Percentiles rank a stretch among this genome's conserved stretches.
Evolutionary conservation across 2,797 vertebrate species (phyloP).

Genomic region (Acanthurus lineatus): DNA sequence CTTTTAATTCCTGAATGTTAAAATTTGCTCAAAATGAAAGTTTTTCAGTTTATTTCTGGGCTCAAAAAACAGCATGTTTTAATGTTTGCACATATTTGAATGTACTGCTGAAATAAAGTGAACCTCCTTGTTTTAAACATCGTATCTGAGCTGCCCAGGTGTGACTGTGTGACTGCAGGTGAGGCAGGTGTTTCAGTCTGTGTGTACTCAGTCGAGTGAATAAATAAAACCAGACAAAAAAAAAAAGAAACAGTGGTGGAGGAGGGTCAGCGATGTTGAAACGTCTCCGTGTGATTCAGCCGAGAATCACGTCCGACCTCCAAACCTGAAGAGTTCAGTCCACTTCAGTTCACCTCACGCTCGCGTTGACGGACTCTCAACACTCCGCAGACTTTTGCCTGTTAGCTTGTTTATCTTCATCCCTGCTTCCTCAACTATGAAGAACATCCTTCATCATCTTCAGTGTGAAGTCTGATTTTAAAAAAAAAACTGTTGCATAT

Average conservation of each 20-base stretch:
- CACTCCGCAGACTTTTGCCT: too few relatives aligned
- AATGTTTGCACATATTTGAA: neutral
- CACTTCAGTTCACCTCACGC: neutral
- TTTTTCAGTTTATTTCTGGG: neutral
- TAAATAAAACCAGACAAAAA: slow-evolving; percentile 15
- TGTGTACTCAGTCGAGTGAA: slow-evolving; percentile 10
- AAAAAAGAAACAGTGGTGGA: neutral
- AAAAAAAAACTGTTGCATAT: too few relatives aligned
- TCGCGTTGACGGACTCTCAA: neutral
- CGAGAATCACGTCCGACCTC: slow-evolving; percentile 12
- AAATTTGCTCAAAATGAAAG: neutral
- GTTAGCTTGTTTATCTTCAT: neutral
- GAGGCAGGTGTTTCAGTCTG: neutral
- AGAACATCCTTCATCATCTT: too few relatives aligned
- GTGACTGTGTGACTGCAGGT: neutral
- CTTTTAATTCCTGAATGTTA: too few relatives aligned
- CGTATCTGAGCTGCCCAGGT: neutral
- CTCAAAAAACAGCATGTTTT: neutral
- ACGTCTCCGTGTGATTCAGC: neutral
- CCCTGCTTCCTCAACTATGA: too few relatives aligned
- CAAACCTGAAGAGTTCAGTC: neutral
- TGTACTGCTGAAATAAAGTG: too few relatives aligned
- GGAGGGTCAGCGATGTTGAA: neutral
- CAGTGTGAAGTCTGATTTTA: too few relatives aligned
- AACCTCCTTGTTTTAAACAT: too few relatives aligned